These are phyloP conservation scores for Lipotes vexillifer DNA, from an alignment of 2,113 vertebrate genomes.

Conservation along the genomic window DNA sequence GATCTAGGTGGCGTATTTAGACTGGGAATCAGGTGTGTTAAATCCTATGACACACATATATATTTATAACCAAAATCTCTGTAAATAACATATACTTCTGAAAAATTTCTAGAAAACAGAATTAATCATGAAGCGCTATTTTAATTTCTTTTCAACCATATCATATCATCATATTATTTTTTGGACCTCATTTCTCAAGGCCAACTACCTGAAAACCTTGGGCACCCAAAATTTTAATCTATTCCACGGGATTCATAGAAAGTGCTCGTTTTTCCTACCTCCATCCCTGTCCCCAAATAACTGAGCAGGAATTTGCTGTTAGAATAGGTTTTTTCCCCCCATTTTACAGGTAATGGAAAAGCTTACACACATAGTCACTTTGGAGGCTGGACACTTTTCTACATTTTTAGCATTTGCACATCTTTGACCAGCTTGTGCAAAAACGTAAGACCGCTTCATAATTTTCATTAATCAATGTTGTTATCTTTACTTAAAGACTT, in stretches of 20 bases:
- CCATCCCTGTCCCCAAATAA: neutral
- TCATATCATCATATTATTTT: neutral
- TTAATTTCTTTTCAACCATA: neutral
- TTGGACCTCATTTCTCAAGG: neutral
- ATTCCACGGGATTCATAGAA: neutral
- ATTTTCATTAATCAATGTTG: conserved; percentile 29
- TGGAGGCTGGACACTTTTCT: neutral
- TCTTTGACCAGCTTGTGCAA: neutral
- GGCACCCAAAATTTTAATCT: neutral
- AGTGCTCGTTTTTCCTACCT: neutral
- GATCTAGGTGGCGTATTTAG: neutral
- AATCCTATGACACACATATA: neutral
- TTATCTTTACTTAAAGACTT: conserved; percentile 52
- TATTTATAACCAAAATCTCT: neutral
- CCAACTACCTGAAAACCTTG: neutral
- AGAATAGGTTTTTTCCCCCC: neutral
- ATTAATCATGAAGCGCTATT: neutral
- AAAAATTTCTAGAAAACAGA: neutral
- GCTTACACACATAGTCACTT: neutral
- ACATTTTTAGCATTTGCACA: neutral
- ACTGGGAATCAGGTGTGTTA: neutral
- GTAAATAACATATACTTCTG: neutral
- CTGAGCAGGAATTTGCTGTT: neutral
- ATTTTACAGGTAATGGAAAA: neutral
- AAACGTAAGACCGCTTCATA: neutral